Conservation (phyloP, 2,113 vertebrate genomes). For the Reinhardtius hippoglossoides region DNA sequence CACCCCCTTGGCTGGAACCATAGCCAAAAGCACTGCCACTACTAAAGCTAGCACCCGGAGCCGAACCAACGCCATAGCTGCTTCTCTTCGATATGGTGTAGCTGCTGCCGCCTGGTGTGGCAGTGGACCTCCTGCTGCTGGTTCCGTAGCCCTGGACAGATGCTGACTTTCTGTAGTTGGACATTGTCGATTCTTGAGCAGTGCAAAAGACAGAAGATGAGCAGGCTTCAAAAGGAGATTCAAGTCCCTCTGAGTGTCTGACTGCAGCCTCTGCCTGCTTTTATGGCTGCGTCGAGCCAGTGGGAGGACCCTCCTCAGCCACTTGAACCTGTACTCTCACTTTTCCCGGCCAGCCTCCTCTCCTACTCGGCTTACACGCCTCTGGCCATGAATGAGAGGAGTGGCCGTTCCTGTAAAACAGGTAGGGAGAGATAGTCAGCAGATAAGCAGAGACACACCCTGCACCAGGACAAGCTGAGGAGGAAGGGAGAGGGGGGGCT, state of each 20-base stretch:
- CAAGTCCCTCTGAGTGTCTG: conserved; percentile 80
- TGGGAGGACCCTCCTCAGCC: conserved; percentile 55
- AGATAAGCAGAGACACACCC: conserved; percentile 78
- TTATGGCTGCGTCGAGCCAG: conserved; percentile 56
- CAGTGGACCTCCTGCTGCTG: conserved; percentile 53
- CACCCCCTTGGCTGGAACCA: conserved; percentile 3
- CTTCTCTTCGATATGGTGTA: conserved; percentile 10
- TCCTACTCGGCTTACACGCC: conserved; percentile 29
- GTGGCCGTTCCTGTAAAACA: conserved; percentile 79
- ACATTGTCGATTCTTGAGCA: conserved; percentile 39
- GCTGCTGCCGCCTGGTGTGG: not conserved
- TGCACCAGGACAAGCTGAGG: conserved; percentile 57
- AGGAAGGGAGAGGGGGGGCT: conserved; percentile 39
- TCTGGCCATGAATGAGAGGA: conserved; percentile 57
- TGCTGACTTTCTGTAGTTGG: conserved; percentile 42
- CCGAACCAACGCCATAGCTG: not conserved
- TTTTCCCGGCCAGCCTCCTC: conserved; percentile 48
- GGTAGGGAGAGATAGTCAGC: conserved; percentile 74
- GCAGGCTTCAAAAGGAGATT: conserved; percentile 82
- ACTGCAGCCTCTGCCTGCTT: conserved; percentile 52
- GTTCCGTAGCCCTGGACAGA: conserved; percentile 47
- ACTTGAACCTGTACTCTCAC: conserved; percentile 63
- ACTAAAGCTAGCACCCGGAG: conserved; percentile 7
- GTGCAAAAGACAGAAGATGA: conserved; percentile 51
- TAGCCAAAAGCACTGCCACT: not conserved